Conservation (phyloP, 2,888 invertebrate genomes). For the Drosophila fungiperda region DNA sequence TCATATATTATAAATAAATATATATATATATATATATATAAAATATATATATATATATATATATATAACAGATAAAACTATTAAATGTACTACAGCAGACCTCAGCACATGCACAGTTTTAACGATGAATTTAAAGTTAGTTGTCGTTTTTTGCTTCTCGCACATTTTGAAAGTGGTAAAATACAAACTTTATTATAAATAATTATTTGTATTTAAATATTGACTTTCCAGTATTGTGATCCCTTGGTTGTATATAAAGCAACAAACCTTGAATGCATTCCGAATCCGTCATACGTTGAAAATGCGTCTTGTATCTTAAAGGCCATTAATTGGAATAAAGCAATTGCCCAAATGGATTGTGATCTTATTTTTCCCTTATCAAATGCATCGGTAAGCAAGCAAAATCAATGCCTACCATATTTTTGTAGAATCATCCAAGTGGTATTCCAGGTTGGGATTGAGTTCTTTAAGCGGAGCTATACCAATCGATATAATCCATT, state of each 20-base stretch:
- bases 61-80: too few species aligned
- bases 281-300: constrained; percentile 1
- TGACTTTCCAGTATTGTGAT: constrained; percentile 12
- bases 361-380: constrained; percentile 26
- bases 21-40: too few species aligned
- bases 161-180: constrained; percentile 12
- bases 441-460: constrained; percentile 12
- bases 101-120: not conserved
- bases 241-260: constrained; percentile 22
- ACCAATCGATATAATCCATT: constrained; percentile 57
- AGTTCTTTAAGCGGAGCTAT: constrained; percentile 41
- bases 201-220: too few species aligned
- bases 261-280: constrained; percentile 47
- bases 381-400: constrained; percentile 37
- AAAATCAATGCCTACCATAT: not conserved
- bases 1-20: not conserved
- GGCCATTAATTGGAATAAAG: constrained; percentile 56
- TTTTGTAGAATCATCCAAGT: not conserved
- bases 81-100: not conserved
- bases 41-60: too few species aligned
- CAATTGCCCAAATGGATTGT: constrained; percentile 43
- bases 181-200: not conserved
- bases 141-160: not conserved
- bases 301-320: constrained; percentile 39
- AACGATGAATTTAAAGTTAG: not conserved